Base-by-base conservation (phyloP, 1,140 invertebrate species). In the Anastatus disparis region DNA sequence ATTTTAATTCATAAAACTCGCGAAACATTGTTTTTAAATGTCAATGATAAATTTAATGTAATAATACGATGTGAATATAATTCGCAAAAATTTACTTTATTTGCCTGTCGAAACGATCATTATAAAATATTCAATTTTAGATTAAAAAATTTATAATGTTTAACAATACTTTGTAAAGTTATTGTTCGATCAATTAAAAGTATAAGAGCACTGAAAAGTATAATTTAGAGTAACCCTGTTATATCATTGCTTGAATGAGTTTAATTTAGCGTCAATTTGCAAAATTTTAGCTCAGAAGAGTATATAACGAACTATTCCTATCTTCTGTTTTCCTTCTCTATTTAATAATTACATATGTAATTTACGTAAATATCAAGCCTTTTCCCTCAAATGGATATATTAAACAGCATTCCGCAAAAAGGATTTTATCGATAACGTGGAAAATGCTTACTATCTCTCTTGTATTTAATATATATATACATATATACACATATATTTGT, bases 251-350 rank as follows among this genome's bases (percentile, higher is more conserved):
- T 55, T 46, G 67, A 50, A 31, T 24, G 66, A 70, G 67, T 62
- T 70, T 70, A 70, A 59, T 62, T 70, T 55, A n/a, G 58, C 27
- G 48, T 3, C 22, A 40, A n/a, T 48, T n/a, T n/a, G n/a, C n/a
- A n/a, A n/a, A n/a, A n/a, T n/a, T n/a, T 67, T 56, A 31, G 48
- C 35, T 48, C 29, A 62, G 50, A 15, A n/a, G n/a, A n/a, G n/a
- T n/a, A n/a, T n/a, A n/a, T n/a, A n/a, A n/a, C 50, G 31, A 35
- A 10, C 10, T 27, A 29, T 35, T 50, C 53, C 50, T n/a, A n/a
- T n/a, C n/a, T n/a, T n/a, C n/a, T n/a, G n/a, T 27, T 62, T 52
- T 62, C 44, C 55, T 55, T 26, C 38, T 17, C 53, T 46, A 42
- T 2, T 20, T 15, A 67, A 68, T 75, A 38, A 22, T 55, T 55